phyloP scores from a whole-genome alignment of 2,113 vertebrate genomes.

The Chaenocephalus aceratus region DNA sequence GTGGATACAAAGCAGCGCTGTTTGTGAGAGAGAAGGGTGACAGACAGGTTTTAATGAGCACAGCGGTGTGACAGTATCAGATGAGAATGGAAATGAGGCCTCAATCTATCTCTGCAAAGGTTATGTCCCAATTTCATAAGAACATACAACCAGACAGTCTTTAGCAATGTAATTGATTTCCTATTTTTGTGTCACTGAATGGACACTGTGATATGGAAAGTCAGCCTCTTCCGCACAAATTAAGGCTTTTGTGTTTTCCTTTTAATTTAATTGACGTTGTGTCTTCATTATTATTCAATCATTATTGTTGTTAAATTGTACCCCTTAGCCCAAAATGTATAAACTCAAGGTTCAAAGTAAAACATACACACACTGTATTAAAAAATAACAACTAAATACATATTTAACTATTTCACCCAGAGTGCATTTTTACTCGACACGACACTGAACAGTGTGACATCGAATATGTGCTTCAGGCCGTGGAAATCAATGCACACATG shows the following conservation, averaged over 20 bases:
- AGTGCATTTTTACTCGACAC: not conserved
- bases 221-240: slow-evolving; percentile 4
- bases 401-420: not conserved
- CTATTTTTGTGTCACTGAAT: slow-evolving; percentile 59
- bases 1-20: slow-evolving; percentile 64
- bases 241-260: not conserved
- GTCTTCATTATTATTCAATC: not conserved
- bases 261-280: not conserved
- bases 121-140: slow-evolving; percentile 78
- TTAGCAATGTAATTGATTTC: slow-evolving; percentile 73
- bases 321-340: not conserved
- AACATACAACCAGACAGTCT: slow-evolving; percentile 67
- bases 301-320: not conserved
- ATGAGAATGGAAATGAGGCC: slow-evolving; percentile 79
- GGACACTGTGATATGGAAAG: slow-evolving; percentile 18
- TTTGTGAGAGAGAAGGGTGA: slow-evolving; percentile 69
- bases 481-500: slow-evolving; percentile 31
- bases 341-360: not conserved
- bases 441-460: not conserved
- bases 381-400: not conserved
- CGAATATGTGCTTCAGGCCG: not conserved
- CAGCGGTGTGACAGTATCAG: slow-evolving; percentile 78
- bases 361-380: not conserved
- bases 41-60: slow-evolving; percentile 82
- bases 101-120: slow-evolving; percentile 80